A percentile compares a stretch with the other conserved stretches of the same genome.
These are phyloP conservation scores for Sesamia inferens DNA, from an alignment of 2,888 invertebrate species.

Conservation along the genomic window DNA sequence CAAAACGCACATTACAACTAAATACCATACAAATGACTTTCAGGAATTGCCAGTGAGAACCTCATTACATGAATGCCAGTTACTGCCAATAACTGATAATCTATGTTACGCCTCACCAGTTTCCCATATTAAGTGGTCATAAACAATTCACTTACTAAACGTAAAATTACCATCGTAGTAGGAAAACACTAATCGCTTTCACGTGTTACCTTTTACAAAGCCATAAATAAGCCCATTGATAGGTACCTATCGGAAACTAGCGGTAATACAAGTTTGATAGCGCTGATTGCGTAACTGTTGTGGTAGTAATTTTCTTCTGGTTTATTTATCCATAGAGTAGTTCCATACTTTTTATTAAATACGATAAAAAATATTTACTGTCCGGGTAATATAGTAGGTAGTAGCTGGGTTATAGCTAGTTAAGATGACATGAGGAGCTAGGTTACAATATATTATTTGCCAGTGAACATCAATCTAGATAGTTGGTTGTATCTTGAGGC, in stretches of 20 bases:
- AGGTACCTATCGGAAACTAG: conserved; percentile 2
- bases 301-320: background rate
- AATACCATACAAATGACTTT: background rate
- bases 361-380: background rate
- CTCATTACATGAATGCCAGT: background rate
- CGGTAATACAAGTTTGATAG: conserved; percentile 3
- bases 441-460: background rate
- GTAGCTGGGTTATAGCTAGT: background rate
- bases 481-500: background rate
- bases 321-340: background rate
- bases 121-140: conserved; percentile 24
- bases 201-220: conserved; percentile 39
- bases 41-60: background rate
- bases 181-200: conserved; percentile 52
- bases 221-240: conserved; percentile 11
- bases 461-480: background rate
- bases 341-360: background rate
- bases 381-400: background rate
- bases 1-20: no score
- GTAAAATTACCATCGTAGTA: conserved; percentile 47
- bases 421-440: background rate
- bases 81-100: conserved; percentile 4
- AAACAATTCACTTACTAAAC: conserved; percentile 45
- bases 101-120: conserved; percentile 9
- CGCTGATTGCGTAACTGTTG: background rate